Conservation (phyloP, 2,797 vertebrate genomes). For the Selene dorsalis region DNA sequence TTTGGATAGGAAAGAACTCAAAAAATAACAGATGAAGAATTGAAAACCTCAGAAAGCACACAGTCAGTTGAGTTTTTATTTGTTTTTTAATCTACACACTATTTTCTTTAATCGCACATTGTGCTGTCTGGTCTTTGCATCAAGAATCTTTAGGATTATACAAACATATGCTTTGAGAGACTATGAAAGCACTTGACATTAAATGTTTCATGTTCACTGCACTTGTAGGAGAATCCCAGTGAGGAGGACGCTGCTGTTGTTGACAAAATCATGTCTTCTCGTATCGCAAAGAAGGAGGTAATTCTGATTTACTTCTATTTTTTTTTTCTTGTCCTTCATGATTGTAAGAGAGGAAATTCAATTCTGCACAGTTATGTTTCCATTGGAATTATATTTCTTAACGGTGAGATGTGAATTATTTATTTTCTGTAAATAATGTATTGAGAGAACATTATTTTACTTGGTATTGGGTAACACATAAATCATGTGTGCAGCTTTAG, state of each 20-base stretch:
- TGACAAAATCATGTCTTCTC: slow-evolving; percentile 97
- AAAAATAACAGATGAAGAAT: neutral
- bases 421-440: neutral
- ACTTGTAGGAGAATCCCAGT: slow-evolving; percentile 93
- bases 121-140: slow-evolving; percentile 7
- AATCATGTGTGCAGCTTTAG: neutral
- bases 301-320: slow-evolving; percentile 58
- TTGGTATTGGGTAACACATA: neutral
- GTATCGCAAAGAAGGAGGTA: slow-evolving; percentile 94
- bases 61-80: neutral
- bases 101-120: neutral
- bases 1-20: neutral
- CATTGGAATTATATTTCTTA: neutral
- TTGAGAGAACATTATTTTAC: neutral
- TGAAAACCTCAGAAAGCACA: neutral
- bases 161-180: neutral
- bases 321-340: neutral
- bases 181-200: slow-evolving; percentile 22
- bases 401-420: slow-evolving; percentile 6
- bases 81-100: neutral
- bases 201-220: slow-evolving; percentile 36
- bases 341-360: neutral
- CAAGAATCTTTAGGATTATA: slow-evolving; percentile 3
- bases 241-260: slow-evolving; percentile 99
- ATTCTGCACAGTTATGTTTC: neutral